Conservation (phyloP, 2,888 invertebrate species). For the Teleiodes luculella region DNA sequence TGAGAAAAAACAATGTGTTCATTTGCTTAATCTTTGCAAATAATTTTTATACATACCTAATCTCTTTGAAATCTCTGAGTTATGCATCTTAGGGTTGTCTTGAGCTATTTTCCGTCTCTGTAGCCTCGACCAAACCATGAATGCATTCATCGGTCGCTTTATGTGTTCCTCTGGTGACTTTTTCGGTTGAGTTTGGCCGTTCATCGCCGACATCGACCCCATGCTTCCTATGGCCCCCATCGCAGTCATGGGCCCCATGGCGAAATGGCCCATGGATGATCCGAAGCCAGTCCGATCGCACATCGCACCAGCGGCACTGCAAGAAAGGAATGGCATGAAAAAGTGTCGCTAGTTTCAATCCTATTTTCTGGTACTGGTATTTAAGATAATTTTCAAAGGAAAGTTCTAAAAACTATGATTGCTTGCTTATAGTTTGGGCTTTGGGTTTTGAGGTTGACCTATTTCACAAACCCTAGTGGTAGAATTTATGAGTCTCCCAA, state of each 20-base stretch:
- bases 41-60: constrained; percentile 87
- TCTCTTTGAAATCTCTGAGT: constrained; percentile 96
- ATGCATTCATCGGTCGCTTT: constrained; percentile 98
- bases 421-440: too few species aligned
- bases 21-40: too few species aligned
- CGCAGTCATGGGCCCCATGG: constrained; percentile 75
- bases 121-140: constrained; percentile 98
- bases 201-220: constrained; percentile 78
- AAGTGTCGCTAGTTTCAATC: too few species aligned
- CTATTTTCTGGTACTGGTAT: too few species aligned
- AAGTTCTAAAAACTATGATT: too few species aligned
- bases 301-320: constrained; percentile 86
- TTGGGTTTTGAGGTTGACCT: too few species aligned
- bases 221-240: constrained; percentile 78
- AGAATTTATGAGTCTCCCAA: too few species aligned
- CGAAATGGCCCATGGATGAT: constrained; percentile 78
- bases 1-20: background rate
- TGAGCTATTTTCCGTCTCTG: constrained; percentile 97
- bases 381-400: too few species aligned
- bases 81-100: constrained; percentile 99
- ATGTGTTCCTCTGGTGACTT: constrained; percentile 90
- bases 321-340: constrained; percentile 28
- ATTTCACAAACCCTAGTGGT: too few species aligned
- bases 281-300: constrained; percentile 82
- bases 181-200: constrained; percentile 72